Conservation (phyloP, 2,888 invertebrate species). For the Balanococcus diminutus region DNA sequence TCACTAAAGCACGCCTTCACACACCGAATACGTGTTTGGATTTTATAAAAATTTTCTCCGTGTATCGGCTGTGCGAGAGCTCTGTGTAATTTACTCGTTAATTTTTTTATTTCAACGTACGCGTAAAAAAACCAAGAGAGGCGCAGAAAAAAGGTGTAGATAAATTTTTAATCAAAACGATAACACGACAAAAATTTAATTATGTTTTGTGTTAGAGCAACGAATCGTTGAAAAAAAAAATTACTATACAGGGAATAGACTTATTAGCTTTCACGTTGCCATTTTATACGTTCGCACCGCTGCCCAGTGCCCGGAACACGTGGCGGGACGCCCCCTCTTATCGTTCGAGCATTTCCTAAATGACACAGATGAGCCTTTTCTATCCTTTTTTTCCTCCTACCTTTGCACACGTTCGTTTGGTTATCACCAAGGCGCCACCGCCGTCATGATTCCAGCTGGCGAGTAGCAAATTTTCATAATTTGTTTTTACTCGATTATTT, state of each 20-base stretch:
- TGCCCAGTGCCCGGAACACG: neutral
- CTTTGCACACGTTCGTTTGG: neutral
- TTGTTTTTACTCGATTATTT: neutral
- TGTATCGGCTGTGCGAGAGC: neutral
- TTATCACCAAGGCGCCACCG: neutral
- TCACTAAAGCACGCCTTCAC: neutral
- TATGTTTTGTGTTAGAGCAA: slow-evolving; percentile 3
- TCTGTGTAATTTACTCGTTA: neutral
- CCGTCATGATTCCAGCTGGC: neutral
- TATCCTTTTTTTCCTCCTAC: neutral
- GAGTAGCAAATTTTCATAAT: neutral
- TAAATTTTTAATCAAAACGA: slow-evolving; percentile 29
- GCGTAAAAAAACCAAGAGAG: neutral
- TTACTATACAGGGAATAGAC: slow-evolving; percentile 10
- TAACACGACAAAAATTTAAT: slow-evolving; percentile 29
- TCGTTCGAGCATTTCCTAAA: neutral
- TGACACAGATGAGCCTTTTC: neutral
- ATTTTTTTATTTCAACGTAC: neutral
- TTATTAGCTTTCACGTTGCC: slow-evolving; percentile 29
- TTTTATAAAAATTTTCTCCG: neutral
- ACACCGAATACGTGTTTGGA: neutral
- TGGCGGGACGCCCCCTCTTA: neutral
- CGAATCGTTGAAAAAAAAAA: slow-evolving; percentile 6
- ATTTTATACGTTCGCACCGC: neutral
- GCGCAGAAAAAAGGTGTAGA: slow-evolving; percentile 1